phyloP scores from a whole-genome alignment of 2,888 invertebrate genomes.

The Ceraclea dissimilis region DNA sequence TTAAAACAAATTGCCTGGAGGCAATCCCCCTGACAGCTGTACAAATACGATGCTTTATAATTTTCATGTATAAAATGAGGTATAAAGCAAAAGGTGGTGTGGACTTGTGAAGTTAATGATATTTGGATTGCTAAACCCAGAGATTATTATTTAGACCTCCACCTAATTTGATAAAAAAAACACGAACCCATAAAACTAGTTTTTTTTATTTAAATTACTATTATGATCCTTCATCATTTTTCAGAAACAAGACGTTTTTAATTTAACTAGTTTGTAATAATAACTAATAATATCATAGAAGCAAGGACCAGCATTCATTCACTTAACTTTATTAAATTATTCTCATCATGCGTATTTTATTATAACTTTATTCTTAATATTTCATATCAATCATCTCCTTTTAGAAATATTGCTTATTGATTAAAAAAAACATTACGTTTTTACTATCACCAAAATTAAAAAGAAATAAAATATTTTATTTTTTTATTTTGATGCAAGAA shows the following conservation, averaged over 20 bases:
- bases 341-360: too few relatives aligned
- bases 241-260: neutral
- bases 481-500: too few relatives aligned
- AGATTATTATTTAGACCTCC: neutral
- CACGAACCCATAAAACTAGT: neutral
- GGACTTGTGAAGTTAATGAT: neutral
- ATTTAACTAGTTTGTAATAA: conserved; percentile 1
- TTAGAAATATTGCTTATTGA: too few relatives aligned
- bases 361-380: too few relatives aligned
- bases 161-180: neutral
- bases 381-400: too few relatives aligned
- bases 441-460: too few relatives aligned
- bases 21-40: neutral
- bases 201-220: neutral
- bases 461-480: too few relatives aligned
- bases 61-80: too few relatives aligned
- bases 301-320: neutral
- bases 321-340: neutral
- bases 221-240: neutral
- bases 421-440: too few relatives aligned
- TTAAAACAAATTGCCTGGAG: neutral
- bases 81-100: neutral
- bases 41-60: neutral
- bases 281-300: too few relatives aligned
- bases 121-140: neutral